phyloP scores from a whole-genome alignment of 2,888 invertebrate genomes.

The Podabrus alpinus region DNA sequence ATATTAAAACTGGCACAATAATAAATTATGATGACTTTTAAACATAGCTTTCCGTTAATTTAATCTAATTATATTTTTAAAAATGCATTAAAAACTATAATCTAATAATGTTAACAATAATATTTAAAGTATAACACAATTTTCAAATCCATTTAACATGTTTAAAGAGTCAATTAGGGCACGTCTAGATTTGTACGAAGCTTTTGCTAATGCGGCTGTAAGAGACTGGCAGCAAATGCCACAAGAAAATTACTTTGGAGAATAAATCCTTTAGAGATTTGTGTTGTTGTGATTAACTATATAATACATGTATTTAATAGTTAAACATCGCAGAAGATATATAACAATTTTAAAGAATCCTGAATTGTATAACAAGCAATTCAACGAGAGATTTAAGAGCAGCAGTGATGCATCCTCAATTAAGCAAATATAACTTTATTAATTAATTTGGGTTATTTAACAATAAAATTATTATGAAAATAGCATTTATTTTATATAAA shows the following conservation, averaged over 20 bases:
- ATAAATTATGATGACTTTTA: background rate
- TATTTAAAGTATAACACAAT: background rate
- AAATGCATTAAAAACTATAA: background rate
- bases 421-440: too few relatives aligned
- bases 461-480: too few relatives aligned
- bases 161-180: constrained; percentile 2
- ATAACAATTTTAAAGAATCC: background rate
- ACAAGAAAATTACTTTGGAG: background rate
- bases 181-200: background rate
- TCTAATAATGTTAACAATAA: background rate
- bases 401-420: background rate
- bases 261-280: constrained; percentile 1
- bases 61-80: background rate
- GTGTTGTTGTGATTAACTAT: background rate
- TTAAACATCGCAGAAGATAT: background rate
- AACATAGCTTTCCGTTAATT: background rate
- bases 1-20: background rate
- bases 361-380: background rate
- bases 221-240: background rate
- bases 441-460: too few relatives aligned
- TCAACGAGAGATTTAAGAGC: background rate
- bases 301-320: background rate
- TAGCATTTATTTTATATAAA: too few relatives aligned
- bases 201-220: constrained; percentile 1
- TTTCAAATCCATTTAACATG: background rate